phyloP scores from a whole-genome alignment of 2,797 vertebrate genomes.

The Phyllotis vaccarum region DNA sequence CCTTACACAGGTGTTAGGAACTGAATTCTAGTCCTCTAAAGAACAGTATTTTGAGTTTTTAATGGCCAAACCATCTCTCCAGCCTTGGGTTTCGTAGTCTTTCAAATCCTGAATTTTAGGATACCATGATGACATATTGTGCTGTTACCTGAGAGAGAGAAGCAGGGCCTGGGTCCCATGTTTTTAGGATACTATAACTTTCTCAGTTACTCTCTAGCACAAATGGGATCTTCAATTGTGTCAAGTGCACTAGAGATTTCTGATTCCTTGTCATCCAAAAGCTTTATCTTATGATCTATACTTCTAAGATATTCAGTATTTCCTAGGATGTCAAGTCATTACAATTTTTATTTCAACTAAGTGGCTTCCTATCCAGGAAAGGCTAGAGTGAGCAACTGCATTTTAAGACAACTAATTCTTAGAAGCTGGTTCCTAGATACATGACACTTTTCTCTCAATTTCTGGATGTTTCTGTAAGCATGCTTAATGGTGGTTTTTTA shows the following conservation, averaged over 20 bases:
- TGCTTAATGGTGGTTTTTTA: background rate
- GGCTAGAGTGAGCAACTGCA: background rate
- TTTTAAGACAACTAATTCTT: background rate
- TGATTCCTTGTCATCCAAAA: background rate
- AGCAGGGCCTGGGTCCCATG: background rate
- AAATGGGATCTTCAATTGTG: background rate
- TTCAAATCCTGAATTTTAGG: background rate
- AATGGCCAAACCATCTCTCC: background rate
- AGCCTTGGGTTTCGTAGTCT: background rate
- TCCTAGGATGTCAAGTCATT: background rate
- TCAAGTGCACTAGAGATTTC: background rate
- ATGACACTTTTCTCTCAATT: background rate
- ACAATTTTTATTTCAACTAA: background rate
- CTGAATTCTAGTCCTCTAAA: background rate
- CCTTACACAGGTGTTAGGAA: no score
- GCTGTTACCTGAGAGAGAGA: background rate
- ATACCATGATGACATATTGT: background rate
- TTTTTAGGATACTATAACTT: background rate
- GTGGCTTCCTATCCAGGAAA: background rate
- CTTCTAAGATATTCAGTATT: background rate
- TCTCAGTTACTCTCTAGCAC: background rate
- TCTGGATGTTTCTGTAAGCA: background rate
- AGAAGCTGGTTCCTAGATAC: background rate
- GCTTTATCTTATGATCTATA: background rate
- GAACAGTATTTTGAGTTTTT: background rate